Percentiles rank a stretch among this genome's conserved stretches.
phyloP scores from a whole-genome alignment of 1,140 invertebrate genomes.

The Sesamia nonagrioides region DNA sequence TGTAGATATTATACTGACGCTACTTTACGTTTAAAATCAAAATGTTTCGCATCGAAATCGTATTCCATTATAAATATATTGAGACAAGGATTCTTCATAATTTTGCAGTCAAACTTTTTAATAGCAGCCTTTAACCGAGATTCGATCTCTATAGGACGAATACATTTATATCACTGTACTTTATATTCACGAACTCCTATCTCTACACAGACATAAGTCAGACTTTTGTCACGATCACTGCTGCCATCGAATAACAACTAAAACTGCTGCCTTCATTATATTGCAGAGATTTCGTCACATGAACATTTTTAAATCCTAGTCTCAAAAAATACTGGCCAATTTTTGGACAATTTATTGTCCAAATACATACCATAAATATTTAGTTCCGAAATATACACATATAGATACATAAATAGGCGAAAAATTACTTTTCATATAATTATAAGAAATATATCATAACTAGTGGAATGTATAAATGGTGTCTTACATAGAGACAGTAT shows the following conservation, averaged over 20 bases:
- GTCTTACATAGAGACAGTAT: conserved; percentile 19
- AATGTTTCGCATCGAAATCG: background rate
- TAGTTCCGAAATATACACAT: conserved; percentile 38
- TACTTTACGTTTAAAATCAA: background rate
- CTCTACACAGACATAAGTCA: conserved; percentile 13
- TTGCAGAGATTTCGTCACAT: background rate
- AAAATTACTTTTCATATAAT: conserved; percentile 13
- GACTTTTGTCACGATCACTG: background rate
- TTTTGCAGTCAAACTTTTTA: conserved; percentile 21
- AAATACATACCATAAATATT: conserved; percentile 26
- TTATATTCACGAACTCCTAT: background rate
- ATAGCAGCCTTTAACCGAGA: conserved; percentile 44
- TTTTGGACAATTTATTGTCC: conserved; percentile 55
- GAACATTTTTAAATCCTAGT: background rate
- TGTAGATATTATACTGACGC: background rate
- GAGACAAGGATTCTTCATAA: conserved; percentile 14
- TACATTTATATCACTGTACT: conserved; percentile 31
- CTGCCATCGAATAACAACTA: background rate
- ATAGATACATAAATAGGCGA: conserved; percentile 38
- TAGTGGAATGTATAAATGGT: conserved; percentile 32
- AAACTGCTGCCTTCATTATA: conserved; percentile 12
- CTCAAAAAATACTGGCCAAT: conserved; percentile 70
- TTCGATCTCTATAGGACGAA: conserved; percentile 47
- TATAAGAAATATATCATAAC: conserved; percentile 33
- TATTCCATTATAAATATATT: background rate